phyloP scores from a whole-genome alignment of 2,113 vertebrate species.

The Atherinomorus stipes region DNA sequence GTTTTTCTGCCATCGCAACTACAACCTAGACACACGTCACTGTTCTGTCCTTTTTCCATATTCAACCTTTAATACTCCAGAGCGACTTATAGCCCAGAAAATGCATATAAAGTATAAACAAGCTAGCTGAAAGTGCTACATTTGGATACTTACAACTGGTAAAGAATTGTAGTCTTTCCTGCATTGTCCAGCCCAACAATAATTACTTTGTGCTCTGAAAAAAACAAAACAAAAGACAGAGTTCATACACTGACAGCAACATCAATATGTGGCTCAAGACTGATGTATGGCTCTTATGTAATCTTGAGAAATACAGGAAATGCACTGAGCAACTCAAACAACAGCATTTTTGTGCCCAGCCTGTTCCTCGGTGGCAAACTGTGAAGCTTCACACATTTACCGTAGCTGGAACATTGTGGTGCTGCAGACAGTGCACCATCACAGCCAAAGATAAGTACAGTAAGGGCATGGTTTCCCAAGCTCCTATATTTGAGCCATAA shows the following conservation, averaged over 20 bases:
- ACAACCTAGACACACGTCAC: too few relatives aligned
- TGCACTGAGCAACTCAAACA: neutral
- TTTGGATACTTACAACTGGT: conserved; percentile 95
- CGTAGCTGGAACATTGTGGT: conserved; percentile 22
- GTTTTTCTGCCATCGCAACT: too few relatives aligned
- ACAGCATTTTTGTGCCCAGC: conserved; percentile 2
- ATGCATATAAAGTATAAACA: neutral
- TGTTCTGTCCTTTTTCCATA: too few relatives aligned
- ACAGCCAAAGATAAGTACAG: conserved; percentile 40
- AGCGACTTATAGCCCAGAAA: too few relatives aligned
- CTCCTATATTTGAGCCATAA: neutral
- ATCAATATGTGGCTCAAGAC: conserved; percentile 31
- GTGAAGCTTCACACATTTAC: conserved; percentile 25
- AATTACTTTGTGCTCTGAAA: conserved; percentile 99
- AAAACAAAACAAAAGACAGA: conserved; percentile 37
- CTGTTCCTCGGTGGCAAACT: conserved; percentile 3
- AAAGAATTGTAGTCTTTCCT: conserved; percentile 98
- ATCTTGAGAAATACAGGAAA: conserved; percentile 2
- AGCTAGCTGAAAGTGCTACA: fast-evolving
- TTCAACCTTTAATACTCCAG: too few relatives aligned
- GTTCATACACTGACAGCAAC: conserved; percentile 26
- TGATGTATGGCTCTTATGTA: conserved; percentile 11
- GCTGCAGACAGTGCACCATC: conserved; percentile 29
- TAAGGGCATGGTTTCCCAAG: conserved; percentile 26
- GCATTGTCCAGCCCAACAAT: conserved; percentile 99